phyloP scores from a whole-genome alignment of 2,797 vertebrate species.

The Parotocinclus haroldoi region DNA sequence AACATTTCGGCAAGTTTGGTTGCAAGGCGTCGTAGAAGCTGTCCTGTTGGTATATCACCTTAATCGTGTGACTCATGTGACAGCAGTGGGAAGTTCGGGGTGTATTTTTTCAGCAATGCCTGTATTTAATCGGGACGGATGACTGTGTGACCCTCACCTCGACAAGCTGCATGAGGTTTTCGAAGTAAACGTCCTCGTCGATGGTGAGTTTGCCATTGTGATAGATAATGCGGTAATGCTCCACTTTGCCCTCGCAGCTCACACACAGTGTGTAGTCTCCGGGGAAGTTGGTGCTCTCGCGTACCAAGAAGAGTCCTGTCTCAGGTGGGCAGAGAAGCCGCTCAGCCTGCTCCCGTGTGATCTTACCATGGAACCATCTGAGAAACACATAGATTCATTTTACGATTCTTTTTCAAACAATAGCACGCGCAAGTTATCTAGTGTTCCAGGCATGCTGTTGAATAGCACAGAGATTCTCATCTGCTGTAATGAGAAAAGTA shows the following conservation, averaged over 20 bases:
- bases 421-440: too few species aligned
- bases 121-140: too few species aligned
- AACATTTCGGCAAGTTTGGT: too few species aligned
- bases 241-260: slow-evolving; percentile 94
- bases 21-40: too few species aligned
- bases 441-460: too few species aligned
- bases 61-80: too few species aligned
- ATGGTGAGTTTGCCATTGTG: slow-evolving; percentile 89
- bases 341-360: slow-evolving; percentile 89
- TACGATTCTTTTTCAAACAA: too few species aligned
- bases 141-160: slow-evolving; percentile 74
- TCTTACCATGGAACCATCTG: slow-evolving; percentile 99
- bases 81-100: too few species aligned
- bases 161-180: slow-evolving; percentile 98
- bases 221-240: slow-evolving; percentile 97
- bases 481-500: too few species aligned
- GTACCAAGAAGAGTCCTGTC: slow-evolving; percentile 89
- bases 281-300: slow-evolving; percentile 97
- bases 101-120: too few species aligned
- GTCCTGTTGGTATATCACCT: too few species aligned
- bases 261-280: slow-evolving; percentile 98
- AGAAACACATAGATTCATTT: background rate
- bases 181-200: slow-evolving; percentile 90
- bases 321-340: slow-evolving; percentile 83
- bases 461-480: too few species aligned